Evolutionary conservation across 1,140 invertebrate species (phyloP).

Genomic region (Drosophila triauraria): DNA sequence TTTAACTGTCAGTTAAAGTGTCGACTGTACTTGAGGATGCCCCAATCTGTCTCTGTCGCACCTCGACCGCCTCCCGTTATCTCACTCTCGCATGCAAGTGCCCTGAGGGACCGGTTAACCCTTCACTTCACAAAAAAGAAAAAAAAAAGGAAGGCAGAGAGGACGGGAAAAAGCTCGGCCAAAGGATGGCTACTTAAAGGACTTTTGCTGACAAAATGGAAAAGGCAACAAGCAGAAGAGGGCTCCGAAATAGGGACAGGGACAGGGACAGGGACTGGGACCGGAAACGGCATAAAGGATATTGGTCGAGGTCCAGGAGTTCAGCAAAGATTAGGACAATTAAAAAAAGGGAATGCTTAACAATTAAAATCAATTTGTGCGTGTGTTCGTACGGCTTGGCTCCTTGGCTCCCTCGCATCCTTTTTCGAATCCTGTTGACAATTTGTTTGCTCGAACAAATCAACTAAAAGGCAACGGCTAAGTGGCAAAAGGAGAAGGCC

Average conservation of each 20-base stretch:
- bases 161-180: constrained; percentile 33
- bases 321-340: constrained; percentile 78
- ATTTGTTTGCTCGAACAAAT: constrained; percentile 80
- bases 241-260: neutral
- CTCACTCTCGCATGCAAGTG: constrained; percentile 16
- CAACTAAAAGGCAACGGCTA: constrained; percentile 70
- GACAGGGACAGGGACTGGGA: neutral
- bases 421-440: constrained; percentile 59
- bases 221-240: constrained; percentile 64
- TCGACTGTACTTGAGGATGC: constrained; percentile 69
- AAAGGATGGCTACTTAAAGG: constrained; percentile 72
- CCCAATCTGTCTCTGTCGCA: constrained; percentile 40
- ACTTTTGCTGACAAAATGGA: constrained; percentile 79
- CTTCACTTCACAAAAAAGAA: constrained; percentile 46
- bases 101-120: constrained; percentile 74
- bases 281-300: constrained; percentile 59
- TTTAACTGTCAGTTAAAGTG: constrained; percentile 77
- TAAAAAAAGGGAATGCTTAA: constrained; percentile 82
- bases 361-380: constrained; percentile 83
- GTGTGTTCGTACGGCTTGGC: constrained; percentile 18
- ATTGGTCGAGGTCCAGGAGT: constrained; percentile 65
- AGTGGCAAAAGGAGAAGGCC: constrained; percentile 52
- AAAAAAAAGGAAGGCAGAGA: constrained; percentile 10
- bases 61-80: constrained; percentile 3
- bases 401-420: constrained; percentile 10